These are phyloP conservation scores for Chascanopsetta lugubris DNA, from an alignment of 2,113 vertebrate genomes.

Conservation along the genomic window DNA sequence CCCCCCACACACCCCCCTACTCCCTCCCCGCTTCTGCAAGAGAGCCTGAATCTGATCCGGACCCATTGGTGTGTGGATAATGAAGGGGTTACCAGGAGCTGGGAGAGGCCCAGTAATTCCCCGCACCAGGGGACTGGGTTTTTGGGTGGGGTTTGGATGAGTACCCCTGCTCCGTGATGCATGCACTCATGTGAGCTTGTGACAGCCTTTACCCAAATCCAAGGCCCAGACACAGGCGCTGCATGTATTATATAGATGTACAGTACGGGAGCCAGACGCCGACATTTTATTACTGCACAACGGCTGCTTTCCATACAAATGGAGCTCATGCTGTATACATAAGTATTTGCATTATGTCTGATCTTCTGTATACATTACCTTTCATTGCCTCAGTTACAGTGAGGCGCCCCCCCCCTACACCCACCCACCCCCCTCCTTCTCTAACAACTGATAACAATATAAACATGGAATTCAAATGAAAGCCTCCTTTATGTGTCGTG, in stretches of 20 bases:
- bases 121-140: slow-evolving; percentile 80
- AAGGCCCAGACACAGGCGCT: slow-evolving; percentile 72
- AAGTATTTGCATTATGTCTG: slow-evolving; percentile 24
- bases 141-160: slow-evolving; percentile 84
- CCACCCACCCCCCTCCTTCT: too few species aligned
- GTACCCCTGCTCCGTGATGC: slow-evolving; percentile 83
- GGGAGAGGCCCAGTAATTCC: slow-evolving; percentile 86
- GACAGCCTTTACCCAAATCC: slow-evolving; percentile 82
- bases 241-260: slow-evolving; percentile 73
- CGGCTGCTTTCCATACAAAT: slow-evolving; percentile 27
- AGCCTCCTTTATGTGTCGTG: slow-evolving; percentile 9
- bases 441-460: slow-evolving; percentile 11
- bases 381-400: not conserved
- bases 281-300: slow-evolving; percentile 36
- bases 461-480: slow-evolving; percentile 27
- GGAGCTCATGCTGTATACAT: slow-evolving; percentile 30
- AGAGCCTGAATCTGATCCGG: slow-evolving; percentile 82
- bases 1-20: too few species aligned
- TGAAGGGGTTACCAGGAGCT: slow-evolving; percentile 85
- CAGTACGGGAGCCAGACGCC: slow-evolving; percentile 49
- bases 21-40: too few species aligned
- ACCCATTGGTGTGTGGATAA: slow-evolving; percentile 87
- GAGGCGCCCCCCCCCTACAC: too few species aligned
- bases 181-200: slow-evolving; percentile 83
- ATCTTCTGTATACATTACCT: slow-evolving; percentile 7